phyloP scores from a whole-genome alignment of 1,140 invertebrate species.

The Magallana gigas region DNA sequence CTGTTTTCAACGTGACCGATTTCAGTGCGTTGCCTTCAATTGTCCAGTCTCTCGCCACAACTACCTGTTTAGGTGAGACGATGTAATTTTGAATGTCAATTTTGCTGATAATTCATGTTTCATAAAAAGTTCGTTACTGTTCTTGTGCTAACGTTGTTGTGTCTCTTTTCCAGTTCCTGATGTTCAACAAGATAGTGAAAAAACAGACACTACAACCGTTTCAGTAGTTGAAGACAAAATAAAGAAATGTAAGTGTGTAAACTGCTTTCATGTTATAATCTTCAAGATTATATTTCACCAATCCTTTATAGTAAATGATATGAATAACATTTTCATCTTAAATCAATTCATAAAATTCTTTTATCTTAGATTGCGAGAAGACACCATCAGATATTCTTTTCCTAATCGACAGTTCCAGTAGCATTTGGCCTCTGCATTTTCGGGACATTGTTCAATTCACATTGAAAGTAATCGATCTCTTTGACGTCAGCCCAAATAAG shows the following conservation, averaged over 20 bases:
- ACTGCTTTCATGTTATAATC: too few species aligned
- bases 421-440: slow-evolving; percentile 71
- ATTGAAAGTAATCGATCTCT: slow-evolving; percentile 64
- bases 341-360: background rate
- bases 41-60: slow-evolving; percentile 50
- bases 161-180: slow-evolving; percentile 8
- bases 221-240: slow-evolving; percentile 23
- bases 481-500: slow-evolving; percentile 61
- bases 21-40: slow-evolving; percentile 61
- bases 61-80: slow-evolving; percentile 60
- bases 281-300: too few species aligned
- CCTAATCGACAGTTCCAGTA: slow-evolving; percentile 72
- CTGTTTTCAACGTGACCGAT: slow-evolving; percentile 64
- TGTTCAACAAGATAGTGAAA: background rate
- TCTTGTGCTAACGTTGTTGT: too few species aligned
- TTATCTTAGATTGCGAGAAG: slow-evolving; percentile 68
- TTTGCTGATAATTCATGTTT: background rate
- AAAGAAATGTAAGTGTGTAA: slow-evolving; percentile 16
- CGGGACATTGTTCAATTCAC: slow-evolving; percentile 67
- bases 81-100: background rate
- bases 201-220: slow-evolving; percentile 4
- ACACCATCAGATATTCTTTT: slow-evolving; percentile 75
- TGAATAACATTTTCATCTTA: background rate
- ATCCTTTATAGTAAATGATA: background rate
- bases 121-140: background rate